Evolutionary conservation across 1,140 invertebrate species (phyloP).

Genomic region (Micrasema minimum): DNA sequence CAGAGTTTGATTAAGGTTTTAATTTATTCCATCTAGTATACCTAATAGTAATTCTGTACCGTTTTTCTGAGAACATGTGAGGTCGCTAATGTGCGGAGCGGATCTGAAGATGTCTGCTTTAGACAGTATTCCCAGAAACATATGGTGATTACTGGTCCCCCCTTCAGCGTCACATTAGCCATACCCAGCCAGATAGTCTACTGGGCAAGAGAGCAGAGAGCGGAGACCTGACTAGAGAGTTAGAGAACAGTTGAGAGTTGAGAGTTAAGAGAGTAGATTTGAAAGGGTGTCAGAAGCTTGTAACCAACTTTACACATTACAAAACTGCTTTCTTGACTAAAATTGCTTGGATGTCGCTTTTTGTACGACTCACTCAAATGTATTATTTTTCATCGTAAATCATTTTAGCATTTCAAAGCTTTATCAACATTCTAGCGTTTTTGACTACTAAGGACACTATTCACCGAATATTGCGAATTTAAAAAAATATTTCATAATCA

Average conservation of each 20-base stretch:
- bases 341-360: neutral
- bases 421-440: too few relatives aligned
- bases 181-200: neutral
- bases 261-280: too few relatives aligned
- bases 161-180: conserved; percentile 1
- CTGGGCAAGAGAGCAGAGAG: neutral
- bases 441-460: too few relatives aligned
- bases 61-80: conserved; percentile 8
- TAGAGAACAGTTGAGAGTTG: too few relatives aligned
- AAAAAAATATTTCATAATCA: too few relatives aligned
- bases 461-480: too few relatives aligned
- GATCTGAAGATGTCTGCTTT: conserved; percentile 12
- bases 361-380: too few relatives aligned
- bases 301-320: neutral
- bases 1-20: too few relatives aligned
- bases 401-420: too few relatives aligned
- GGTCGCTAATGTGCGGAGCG: neutral
- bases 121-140: conserved; percentile 22
- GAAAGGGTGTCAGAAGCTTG: neutral
- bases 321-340: neutral
- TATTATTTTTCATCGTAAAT: too few relatives aligned
- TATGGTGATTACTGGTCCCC: conserved; percentile 27
- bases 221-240: too few relatives aligned
- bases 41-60: conserved; percentile 9
- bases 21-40: too few relatives aligned